phyloP scores from a whole-genome alignment of 1,140 invertebrate species.

The Lordiphosa stackelbergi region DNA sequence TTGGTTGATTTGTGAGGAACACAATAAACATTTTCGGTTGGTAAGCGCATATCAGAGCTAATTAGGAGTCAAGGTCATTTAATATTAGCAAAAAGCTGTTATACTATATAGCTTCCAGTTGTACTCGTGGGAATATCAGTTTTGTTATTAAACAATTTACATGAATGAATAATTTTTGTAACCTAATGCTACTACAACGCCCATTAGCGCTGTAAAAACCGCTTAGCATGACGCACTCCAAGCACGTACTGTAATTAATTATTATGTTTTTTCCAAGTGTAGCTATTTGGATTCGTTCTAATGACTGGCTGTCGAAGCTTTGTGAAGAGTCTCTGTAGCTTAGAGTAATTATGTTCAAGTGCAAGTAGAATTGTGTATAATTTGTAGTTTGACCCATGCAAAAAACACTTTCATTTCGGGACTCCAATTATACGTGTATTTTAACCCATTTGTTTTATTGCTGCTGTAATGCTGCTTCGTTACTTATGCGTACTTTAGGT shows the following conservation, averaged over 20 bases:
- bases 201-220: constrained; percentile 10
- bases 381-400: no score
- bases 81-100: constrained; percentile 5
- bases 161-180: constrained; percentile 44
- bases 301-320: constrained; percentile 26
- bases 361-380: constrained; percentile 13
- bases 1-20: constrained; percentile 36
- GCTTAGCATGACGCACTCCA: constrained; percentile 36
- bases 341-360: constrained; percentile 43
- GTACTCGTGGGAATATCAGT: constrained; percentile 57
- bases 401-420: no score
- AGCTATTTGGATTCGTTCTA: constrained; percentile 39
- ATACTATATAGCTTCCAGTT: constrained; percentile 13
- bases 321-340: constrained; percentile 19
- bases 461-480: no score
- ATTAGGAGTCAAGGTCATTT: constrained; percentile 48
- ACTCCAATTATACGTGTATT: no score
- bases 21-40: constrained; percentile 16
- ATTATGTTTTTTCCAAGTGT: constrained; percentile 13
- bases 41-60: constrained; percentile 11
- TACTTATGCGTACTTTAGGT: no score
- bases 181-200: constrained; percentile 16
- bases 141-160: constrained; percentile 56
- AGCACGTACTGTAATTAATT: constrained; percentile 34
- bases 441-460: no score